These are phyloP conservation scores for Silurus asotus DNA, from an alignment of 2,113 vertebrate species.

Conservation along the genomic window DNA sequence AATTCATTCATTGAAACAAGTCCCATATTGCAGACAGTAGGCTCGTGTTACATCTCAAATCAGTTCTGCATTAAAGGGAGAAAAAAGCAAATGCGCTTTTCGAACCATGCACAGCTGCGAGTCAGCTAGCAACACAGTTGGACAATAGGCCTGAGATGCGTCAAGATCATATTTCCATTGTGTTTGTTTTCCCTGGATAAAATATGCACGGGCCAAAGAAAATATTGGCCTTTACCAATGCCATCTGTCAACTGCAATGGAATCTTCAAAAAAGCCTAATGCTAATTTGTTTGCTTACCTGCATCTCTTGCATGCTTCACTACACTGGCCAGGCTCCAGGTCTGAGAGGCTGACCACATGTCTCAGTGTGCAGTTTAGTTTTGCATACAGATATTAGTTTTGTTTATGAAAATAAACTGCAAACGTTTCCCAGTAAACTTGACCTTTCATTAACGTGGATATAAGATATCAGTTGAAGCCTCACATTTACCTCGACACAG, in stretches of 20 bases:
- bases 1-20: slow-evolving; percentile 60
- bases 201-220: slow-evolving; percentile 72
- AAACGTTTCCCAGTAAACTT: slow-evolving; percentile 40
- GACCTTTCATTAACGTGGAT: slow-evolving; percentile 33
- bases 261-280: slow-evolving; percentile 63
- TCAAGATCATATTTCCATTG: slow-evolving; percentile 75
- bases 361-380: slow-evolving; percentile 33
- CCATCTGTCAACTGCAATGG: slow-evolving; percentile 66
- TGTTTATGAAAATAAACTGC: slow-evolving; percentile 43
- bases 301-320: slow-evolving; percentile 41
- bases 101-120: slow-evolving; percentile 50
- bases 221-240: slow-evolving; percentile 67
- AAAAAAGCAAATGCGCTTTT: slow-evolving; percentile 56
- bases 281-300: slow-evolving; percentile 53
- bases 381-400: slow-evolving; percentile 48
- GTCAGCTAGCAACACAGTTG: slow-evolving; percentile 50
- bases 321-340: slow-evolving; percentile 26
- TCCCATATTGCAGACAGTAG: slow-evolving; percentile 1
- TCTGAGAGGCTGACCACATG: slow-evolving; percentile 38
- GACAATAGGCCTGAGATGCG: slow-evolving; percentile 70
- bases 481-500: background rate
- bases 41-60: slow-evolving; percentile 24
- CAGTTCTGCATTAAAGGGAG: slow-evolving; percentile 44
- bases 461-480: slow-evolving; percentile 28
- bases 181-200: slow-evolving; percentile 78